Conservation (phyloP, 2,888 invertebrate species). For the Eumacrocentrus americanus region DNA sequence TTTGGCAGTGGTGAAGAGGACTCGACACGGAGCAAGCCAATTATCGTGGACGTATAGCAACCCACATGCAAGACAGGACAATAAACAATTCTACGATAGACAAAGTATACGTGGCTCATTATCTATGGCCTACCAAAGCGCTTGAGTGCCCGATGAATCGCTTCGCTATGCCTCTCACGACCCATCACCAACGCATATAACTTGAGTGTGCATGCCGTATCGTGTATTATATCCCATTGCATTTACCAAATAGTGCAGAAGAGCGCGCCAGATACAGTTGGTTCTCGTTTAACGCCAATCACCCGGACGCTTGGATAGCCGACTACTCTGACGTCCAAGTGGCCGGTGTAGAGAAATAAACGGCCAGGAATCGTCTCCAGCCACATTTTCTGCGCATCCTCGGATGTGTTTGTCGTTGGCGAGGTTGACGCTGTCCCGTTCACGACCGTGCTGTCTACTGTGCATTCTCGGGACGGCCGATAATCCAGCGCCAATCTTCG, state of each 20-base stretch:
- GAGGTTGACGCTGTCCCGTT: constrained; percentile 23
- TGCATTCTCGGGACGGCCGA: constrained; percentile 53
- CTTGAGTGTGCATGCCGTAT: constrained; percentile 1
- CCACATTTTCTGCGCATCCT: constrained; percentile 47
- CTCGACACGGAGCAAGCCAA: constrained; percentile 8
- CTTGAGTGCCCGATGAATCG: constrained; percentile 19
- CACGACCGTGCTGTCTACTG: constrained; percentile 9
- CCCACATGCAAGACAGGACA: constrained; percentile 14
- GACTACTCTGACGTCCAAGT: constrained; percentile 54
- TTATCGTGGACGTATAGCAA: constrained; percentile 3
- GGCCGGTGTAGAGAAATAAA: constrained; percentile 56
- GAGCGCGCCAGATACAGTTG: constrained; percentile 46
- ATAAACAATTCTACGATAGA: constrained; percentile 34
- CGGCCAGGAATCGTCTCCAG: constrained; percentile 55
- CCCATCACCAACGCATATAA: constrained; percentile 26
- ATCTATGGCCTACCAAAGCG: too few relatives aligned
- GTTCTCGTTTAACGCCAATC: constrained; percentile 57
- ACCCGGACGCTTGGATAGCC: constrained; percentile 56
- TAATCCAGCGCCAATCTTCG: constrained; percentile 59
- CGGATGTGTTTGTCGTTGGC: constrained; percentile 27
- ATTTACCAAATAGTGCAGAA: constrained; percentile 58
- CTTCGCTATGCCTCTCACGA: constrained; percentile 9
- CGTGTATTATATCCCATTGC: constrained; percentile 27
- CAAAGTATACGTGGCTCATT: constrained; percentile 36
- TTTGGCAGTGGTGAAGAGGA: constrained; percentile 21